Evolutionary conservation across 2,797 vertebrate genomes (phyloP).

Genomic region (Champsocephalus gunnari): DNA sequence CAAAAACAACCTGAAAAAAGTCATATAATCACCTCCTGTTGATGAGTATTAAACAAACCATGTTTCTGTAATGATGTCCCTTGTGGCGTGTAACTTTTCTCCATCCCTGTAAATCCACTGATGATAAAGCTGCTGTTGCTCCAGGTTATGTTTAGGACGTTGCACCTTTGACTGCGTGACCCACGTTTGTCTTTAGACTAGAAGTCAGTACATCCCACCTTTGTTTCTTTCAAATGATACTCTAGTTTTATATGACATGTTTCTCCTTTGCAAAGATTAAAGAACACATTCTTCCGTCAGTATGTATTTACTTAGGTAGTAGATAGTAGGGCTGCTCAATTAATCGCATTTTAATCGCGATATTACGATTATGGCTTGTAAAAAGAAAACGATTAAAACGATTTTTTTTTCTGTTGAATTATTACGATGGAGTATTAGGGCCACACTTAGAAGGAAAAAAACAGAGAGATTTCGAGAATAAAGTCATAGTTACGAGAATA

Average conservation of each 20-base stretch:
- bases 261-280: not conserved
- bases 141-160: not conserved
- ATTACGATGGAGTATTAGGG: no score
- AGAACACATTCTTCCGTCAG: conserved; percentile 7
- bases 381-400: no score
- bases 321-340: no score
- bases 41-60: conserved; percentile 20
- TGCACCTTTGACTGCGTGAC: not conserved
- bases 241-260: not conserved
- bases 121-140: not conserved
- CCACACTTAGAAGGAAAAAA: no score
- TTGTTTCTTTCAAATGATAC: not conserved
- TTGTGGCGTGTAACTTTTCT: not conserved
- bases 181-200: no score
- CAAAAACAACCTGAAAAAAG: not conserved
- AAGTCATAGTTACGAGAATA: no score
- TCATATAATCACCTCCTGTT: not conserved
- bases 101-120: not conserved
- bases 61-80: not conserved
- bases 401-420: no score
- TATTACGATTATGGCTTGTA: no score
- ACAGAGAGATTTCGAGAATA: no score
- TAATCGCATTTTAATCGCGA: no score
- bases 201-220: not conserved
- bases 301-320: not conserved